Evolutionary conservation across 2,888 invertebrate species (phyloP), one percentile per base, ranked within the genome.

Genomic region (Thumatha senex): DNA sequence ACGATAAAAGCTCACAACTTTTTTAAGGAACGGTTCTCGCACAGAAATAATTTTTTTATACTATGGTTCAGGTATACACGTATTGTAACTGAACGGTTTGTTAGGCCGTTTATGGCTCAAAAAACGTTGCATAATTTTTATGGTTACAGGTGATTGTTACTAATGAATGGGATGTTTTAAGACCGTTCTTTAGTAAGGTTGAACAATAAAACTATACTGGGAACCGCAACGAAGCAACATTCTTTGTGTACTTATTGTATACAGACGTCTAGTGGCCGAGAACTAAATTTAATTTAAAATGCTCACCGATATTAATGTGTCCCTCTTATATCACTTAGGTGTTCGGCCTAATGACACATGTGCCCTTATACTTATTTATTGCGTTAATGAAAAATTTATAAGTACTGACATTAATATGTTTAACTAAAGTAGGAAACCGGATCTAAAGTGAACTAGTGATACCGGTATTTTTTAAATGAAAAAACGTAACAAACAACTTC

Each of bases 61-160:
- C 18, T 2, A 5, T 24, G 18, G 18, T 14, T 56, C 88, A 88
- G 87, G 88, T 87, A 86, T 58, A 63, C 64, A 65, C 63, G 68
- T 74, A 75, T 86, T 87, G 80, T 86, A 69, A 63, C 51, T 62
- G 60, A 67, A 71, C 67, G 61, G 75, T 78, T 78, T 65, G 74
- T 63, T 67, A 71, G 68, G 76, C 84, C 71, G 78, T 82, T 82
- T 80, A 81, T 71, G 65, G 63, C 56, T 55, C 63, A 67, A 76
- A 82, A 80, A 78, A 76, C 54, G 63, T 86, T 87, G 81, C 71
- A 72, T 74, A 82, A 82, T 80, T 78, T 66, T 80, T 79, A 81
- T 72, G 77, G 71, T 66, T 46, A 57, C 70, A 76, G 72, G 72
- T 75, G 67, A 78, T 77, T 80, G 75, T 82, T 74, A 41, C 39